Percentiles rank a stretch among this genome's conserved stretches.
Evolutionary conservation across 1,140 invertebrate species (phyloP).

Genomic region (Druon quercuslanigerum): DNA sequence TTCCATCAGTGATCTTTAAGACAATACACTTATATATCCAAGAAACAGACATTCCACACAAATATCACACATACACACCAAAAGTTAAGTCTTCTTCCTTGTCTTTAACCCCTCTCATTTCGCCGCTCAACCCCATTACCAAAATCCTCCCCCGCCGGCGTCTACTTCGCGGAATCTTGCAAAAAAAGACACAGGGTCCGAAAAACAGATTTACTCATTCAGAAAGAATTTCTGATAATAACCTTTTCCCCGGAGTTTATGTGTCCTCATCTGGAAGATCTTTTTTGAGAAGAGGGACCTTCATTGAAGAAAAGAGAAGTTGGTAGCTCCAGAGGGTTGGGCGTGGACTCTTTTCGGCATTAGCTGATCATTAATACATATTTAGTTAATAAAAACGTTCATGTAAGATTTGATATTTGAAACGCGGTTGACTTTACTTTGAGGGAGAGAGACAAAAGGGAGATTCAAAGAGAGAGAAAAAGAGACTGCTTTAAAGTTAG

Average conservation of each 20-base stretch:
- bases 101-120: neutral
- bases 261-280: constrained; percentile 53
- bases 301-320: constrained; percentile 19
- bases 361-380: constrained; percentile 23
- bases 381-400: neutral
- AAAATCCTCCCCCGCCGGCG: constrained; percentile 8
- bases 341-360: constrained; percentile 9
- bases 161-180: constrained; percentile 9
- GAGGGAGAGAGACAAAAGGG: constrained; percentile 43
- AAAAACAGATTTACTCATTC: neutral
- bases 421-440: constrained; percentile 39
- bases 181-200: neutral
- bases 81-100: too few species aligned
- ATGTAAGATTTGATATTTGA: constrained; percentile 26
- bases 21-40: neutral
- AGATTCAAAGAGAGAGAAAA: constrained; percentile 39
- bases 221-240: neutral
- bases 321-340: neutral
- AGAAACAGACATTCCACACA: neutral
- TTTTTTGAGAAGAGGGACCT: constrained; percentile 44
- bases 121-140: constrained; percentile 2
- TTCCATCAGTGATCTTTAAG: neutral
- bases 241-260: neutral
- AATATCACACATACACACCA: neutral
- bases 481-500: constrained; percentile 35